Conservation (phyloP, 2,797 vertebrate genomes). For the Propithecus perrieri region DNA sequence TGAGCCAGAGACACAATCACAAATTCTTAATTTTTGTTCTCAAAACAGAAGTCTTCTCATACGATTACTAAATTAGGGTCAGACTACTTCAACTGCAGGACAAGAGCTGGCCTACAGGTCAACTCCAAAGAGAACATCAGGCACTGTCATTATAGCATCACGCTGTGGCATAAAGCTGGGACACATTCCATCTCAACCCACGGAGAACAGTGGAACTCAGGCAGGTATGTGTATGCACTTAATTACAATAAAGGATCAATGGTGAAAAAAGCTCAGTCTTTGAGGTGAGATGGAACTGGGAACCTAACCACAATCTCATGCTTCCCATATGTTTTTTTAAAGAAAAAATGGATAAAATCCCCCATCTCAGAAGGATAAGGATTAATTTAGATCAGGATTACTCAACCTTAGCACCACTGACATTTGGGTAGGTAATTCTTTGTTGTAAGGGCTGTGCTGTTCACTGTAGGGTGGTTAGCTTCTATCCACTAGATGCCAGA, state of each 20-base stretch:
- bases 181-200: not conserved
- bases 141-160: not conserved
- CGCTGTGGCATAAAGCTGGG: not conserved
- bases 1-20: not conserved
- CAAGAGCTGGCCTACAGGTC: not conserved
- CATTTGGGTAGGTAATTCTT: not conserved
- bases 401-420: not conserved
- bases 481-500: not conserved
- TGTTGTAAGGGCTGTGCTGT: not conserved
- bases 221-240: too few species aligned
- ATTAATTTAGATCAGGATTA: not conserved
- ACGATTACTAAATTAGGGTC: not conserved
- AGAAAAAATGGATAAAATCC: not conserved
- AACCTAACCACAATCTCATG: not conserved
- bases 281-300: not conserved
- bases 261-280: not conserved
- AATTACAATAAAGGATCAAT: not conserved
- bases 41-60: not conserved
- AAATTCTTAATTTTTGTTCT: not conserved
- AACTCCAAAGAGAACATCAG: not conserved
- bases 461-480: accelerated
- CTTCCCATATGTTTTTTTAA: not conserved
- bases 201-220: not conserved
- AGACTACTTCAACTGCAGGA: not conserved
- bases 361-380: not conserved